phyloP scores from a whole-genome alignment of 2,888 invertebrate genomes.

The Escarpia spicata region DNA sequence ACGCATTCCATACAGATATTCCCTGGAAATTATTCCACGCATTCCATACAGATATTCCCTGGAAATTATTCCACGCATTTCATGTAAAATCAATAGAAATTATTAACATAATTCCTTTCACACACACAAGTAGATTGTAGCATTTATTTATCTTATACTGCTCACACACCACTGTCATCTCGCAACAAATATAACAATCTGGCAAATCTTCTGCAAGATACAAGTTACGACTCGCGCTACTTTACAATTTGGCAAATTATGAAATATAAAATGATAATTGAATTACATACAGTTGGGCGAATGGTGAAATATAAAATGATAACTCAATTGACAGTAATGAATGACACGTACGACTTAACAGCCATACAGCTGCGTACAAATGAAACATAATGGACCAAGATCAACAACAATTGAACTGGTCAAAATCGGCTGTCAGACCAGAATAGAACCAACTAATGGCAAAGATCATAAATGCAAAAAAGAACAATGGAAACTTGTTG shows the following conservation, averaged over 20 bases:
- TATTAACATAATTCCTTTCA: too few relatives aligned
- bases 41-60: too few relatives aligned
- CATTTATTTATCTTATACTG: not conserved
- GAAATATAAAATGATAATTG: not conserved
- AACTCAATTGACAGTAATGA: not conserved
- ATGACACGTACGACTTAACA: not conserved
- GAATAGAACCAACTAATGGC: too few relatives aligned
- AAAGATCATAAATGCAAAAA: too few relatives aligned
- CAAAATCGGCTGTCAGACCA: not conserved
- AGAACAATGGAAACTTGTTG: too few relatives aligned
- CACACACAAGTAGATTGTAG: not conserved
- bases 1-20: too few relatives aligned
- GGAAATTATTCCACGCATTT: too few relatives aligned
- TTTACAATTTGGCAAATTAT: not conserved
- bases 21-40: too few relatives aligned
- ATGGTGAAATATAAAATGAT: not conserved
- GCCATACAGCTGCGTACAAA: not conserved
- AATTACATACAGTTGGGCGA: not conserved
- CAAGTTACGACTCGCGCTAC: not conserved
- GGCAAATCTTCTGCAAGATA: not conserved
- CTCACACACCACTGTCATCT: not conserved
- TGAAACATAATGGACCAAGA: not conserved
- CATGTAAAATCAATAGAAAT: too few relatives aligned
- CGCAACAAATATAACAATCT: not conserved
- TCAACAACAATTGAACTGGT: not conserved